Conservation (phyloP, 2,113 vertebrate genomes). For the Aptenodytes patagonicus region DNA sequence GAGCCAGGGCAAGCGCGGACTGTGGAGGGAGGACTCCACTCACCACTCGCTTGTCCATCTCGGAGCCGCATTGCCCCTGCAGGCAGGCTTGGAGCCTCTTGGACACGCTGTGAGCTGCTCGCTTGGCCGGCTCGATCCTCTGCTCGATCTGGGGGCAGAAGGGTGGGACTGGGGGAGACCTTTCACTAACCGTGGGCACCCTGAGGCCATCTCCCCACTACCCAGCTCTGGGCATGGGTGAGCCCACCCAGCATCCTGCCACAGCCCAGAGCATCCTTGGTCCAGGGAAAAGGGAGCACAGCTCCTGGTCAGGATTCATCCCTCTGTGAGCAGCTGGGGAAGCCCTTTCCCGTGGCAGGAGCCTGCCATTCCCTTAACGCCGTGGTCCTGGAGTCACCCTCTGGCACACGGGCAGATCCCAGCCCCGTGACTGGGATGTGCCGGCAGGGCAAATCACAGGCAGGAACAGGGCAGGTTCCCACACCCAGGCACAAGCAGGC, state of each 20-base stretch:
- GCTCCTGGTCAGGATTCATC: background rate
- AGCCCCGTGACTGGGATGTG: background rate
- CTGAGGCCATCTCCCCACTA: background rate
- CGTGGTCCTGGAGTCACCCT: background rate
- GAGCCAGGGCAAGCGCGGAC: background rate
- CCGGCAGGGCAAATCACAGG: background rate
- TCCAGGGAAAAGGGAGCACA: background rate
- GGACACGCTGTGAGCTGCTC: slow-evolving; percentile 87
- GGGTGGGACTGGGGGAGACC: background rate
- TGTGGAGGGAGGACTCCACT: background rate
- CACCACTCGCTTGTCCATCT: slow-evolving; percentile 92
- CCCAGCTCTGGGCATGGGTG: background rate
- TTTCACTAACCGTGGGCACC: background rate
- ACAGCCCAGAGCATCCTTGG: background rate
- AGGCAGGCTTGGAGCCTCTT: slow-evolving; percentile 90
- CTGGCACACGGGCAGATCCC: background rate
- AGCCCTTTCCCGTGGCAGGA: background rate
- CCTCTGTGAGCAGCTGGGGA: background rate
- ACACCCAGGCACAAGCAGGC: slow-evolving; percentile 9
- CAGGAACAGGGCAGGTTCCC: background rate
- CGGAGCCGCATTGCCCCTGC: slow-evolving; percentile 86
- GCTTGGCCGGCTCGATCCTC: slow-evolving; percentile 88
- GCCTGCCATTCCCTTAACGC: background rate
- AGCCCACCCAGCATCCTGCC: background rate
- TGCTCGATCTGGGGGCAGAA: slow-evolving; percentile 84